Evolutionary conservation across 2,797 vertebrate genomes (phyloP).

Genomic region (Chloroceryle inda): DNA sequence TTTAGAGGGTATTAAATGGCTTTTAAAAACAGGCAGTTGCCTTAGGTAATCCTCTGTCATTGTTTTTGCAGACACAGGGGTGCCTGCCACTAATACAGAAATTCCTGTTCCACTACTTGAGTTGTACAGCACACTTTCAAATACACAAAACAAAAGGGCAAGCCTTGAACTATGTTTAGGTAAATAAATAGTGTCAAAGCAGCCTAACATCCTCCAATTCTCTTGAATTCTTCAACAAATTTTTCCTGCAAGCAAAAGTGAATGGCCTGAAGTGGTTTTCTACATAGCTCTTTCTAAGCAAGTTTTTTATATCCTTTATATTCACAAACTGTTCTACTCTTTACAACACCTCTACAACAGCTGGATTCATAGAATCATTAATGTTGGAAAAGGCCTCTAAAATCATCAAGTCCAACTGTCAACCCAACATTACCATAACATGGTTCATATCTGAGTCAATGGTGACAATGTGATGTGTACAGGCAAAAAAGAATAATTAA

Average conservation of each 20-base stretch:
- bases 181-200: not conserved
- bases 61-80: not conserved
- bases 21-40: conserved; percentile 25
- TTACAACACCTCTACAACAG: not conserved
- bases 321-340: not conserved
- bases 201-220: not conserved
- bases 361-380: not conserved
- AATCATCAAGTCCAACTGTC: too few species aligned
- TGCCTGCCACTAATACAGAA: not conserved
- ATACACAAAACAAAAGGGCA: not conserved
- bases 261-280: not conserved
- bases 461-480: rapidly evolving
- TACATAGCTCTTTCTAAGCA: not conserved
- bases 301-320: not conserved
- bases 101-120: not conserved
- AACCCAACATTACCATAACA: not conserved
- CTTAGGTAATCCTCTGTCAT: not conserved
- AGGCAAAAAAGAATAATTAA: not conserved
- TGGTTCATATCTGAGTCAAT: not conserved
- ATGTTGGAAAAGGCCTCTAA: too few species aligned
- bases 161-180: not conserved
- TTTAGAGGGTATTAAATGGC: conserved; percentile 24
- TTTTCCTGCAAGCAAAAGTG: not conserved
- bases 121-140: not conserved
- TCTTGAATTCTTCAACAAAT: not conserved